Evolutionary conservation across 1,140 invertebrate species (phyloP), one percentile per base, ranked within the genome.

Genomic region (Orius laevigatus): DNA sequence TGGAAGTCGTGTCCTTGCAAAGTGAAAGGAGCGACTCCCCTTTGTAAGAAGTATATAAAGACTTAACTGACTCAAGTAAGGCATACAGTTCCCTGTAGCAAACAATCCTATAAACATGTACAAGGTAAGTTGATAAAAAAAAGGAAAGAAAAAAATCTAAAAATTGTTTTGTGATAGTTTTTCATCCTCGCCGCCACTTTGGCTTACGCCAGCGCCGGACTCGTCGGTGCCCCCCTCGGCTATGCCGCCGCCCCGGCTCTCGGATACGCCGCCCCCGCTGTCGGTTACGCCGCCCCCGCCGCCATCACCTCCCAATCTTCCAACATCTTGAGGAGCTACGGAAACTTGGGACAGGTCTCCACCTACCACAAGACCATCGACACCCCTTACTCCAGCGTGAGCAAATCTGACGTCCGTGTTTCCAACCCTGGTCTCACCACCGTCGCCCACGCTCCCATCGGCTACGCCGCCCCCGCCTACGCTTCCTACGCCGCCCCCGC

Each of bases 341-440:
- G 59, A 5, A 58, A 60, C 52, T 25, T 59, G n/a, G 58, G 57
- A 8, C 56, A 57, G 35, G 51, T 60, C 5, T 54, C 56, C 47
- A 57, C 58, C 46, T 58, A 59, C 56, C 48, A 50, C 47, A 61
- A 60, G 52, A 55, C 55, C 40, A 48, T 58, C 49, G 57, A 58
- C 38, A 60, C 59, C 14, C 56, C 62, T 1, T 58, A 55, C 56
- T 56, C 59, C 46, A 54, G 48, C 45, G 56, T 62, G 20, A 52
- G 57, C 35, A 63, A 63, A 49, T 52, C 53, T 46, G 62, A 64
- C 54, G 57, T 60, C 42, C 54, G 62, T 15, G 53, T 59, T 14
- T 61, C 55, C 54, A 63, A 62, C 54, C 57, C 59, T 20, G 55
- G 50, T 15, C 35, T 53, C 16, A 55, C 57, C 51, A 54, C 55